Conservation (phyloP, 2,113 vertebrate species). For the Pithys albifrons region DNA sequence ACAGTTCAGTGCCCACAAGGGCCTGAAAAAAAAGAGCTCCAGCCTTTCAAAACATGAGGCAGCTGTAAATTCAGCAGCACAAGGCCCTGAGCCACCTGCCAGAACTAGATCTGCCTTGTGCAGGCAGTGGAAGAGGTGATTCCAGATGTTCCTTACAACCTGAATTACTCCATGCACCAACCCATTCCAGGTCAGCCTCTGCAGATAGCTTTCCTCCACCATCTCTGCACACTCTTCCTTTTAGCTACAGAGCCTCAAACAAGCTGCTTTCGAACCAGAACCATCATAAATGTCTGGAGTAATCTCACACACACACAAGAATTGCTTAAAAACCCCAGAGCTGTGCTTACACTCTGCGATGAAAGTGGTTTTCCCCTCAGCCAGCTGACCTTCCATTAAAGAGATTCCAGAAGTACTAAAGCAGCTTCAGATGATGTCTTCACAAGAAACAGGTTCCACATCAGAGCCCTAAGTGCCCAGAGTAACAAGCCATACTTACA, state of each 20-base stretch:
- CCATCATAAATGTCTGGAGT: rapidly evolving
- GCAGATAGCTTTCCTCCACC: background rate
- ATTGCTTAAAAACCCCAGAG: background rate
- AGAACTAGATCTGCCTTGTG: background rate
- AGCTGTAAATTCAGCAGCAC: background rate
- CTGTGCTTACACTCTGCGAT: background rate
- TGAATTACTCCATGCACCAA: background rate
- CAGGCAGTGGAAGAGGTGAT: background rate
- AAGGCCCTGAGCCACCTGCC: background rate
- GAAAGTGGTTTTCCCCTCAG: background rate
- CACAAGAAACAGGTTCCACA: background rate
- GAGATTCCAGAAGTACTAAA: background rate
- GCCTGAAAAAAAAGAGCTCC: background rate
- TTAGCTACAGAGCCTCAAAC: background rate
- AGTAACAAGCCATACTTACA: background rate
- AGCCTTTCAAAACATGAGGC: background rate
- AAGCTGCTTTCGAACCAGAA: background rate
- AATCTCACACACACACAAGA: background rate
- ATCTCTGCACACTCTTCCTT: background rate
- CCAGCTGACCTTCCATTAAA: background rate
- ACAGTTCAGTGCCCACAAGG: background rate
- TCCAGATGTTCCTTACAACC: background rate
- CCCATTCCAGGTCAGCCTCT: background rate
- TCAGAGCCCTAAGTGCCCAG: background rate
- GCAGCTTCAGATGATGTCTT: background rate